Evolutionary conservation across 2,888 invertebrate species (phyloP).

Genomic region (Conistra vaccinii): DNA sequence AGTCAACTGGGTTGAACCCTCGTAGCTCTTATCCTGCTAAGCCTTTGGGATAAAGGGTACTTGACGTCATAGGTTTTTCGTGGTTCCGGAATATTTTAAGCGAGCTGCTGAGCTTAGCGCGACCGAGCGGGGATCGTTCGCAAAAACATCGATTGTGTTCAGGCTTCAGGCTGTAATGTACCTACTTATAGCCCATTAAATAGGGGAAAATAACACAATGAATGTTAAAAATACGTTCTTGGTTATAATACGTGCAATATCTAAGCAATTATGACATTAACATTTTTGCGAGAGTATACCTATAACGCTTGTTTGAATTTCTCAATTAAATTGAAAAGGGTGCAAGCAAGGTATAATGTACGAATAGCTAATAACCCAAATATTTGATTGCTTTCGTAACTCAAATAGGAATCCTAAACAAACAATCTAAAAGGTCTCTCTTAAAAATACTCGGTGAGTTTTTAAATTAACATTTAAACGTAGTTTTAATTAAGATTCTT

Average conservation of each 20-base stretch:
- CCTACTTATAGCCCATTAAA: background rate
- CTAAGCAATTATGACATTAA: constrained; percentile 21
- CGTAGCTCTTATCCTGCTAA: constrained; percentile 55
- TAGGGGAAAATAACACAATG: background rate
- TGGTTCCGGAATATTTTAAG: constrained; percentile 55
- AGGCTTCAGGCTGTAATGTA: constrained; percentile 4
- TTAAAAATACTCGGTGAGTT: constrained; percentile 52
- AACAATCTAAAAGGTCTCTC: constrained; percentile 56
- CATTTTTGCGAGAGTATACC: constrained; percentile 2
- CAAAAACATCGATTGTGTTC: constrained; percentile 40
- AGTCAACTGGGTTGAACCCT: constrained; percentile 59
- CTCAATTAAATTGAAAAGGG: constrained; percentile 58
- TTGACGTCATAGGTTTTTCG: constrained; percentile 61
- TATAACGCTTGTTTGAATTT: constrained; percentile 34
- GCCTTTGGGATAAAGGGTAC: constrained; percentile 61
- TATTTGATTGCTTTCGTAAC: constrained; percentile 59
- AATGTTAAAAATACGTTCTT: background rate
- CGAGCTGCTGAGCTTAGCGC: constrained; percentile 25
- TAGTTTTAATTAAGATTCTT: constrained; percentile 48
- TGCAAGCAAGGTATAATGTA: constrained; percentile 41
- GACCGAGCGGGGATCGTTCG: constrained; percentile 24
- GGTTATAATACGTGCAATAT: background rate
- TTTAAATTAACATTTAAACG: constrained; percentile 54
- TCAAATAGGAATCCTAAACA: constrained; percentile 64
- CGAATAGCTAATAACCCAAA: constrained; percentile 51